phyloP scores from a whole-genome alignment of 2,797 vertebrate genomes.

The Melanotaenia maccullochi region DNA sequence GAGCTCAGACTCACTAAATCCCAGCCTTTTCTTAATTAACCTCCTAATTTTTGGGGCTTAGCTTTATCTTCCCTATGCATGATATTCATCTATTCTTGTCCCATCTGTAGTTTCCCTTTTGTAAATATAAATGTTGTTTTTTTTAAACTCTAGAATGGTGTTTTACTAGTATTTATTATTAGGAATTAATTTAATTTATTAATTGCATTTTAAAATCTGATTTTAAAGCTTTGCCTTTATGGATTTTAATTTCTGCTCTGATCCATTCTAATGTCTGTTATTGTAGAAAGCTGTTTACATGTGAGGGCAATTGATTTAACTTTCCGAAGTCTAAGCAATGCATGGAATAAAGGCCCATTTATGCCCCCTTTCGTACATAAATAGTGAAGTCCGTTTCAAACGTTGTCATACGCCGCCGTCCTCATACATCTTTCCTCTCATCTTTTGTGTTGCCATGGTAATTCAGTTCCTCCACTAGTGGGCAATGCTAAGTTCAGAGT shows the following conservation, averaged over 20 bases:
- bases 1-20: conserved; percentile 21
- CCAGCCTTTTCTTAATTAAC: conserved; percentile 5
- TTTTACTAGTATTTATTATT: background rate
- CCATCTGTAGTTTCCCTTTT: background rate
- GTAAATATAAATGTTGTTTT: background rate
- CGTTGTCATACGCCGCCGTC: too few relatives aligned
- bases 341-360: background rate
- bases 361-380: too few relatives aligned
- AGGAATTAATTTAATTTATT: background rate
- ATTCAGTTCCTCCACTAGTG: too few relatives aligned
- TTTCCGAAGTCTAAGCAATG: background rate
- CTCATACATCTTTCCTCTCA: too few relatives aligned
- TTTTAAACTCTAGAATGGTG: too few relatives aligned
- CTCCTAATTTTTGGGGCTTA: background rate
- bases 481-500: too few relatives aligned
- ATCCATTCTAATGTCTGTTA: background rate
- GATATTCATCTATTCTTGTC: background rate
- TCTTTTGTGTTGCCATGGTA: too few relatives aligned
- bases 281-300: background rate
- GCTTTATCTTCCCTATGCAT: background rate
- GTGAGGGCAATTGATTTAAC: background rate
- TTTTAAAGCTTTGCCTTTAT: background rate
- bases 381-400: too few relatives aligned
- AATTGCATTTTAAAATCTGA: background rate
- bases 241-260: background rate